Evolutionary conservation across 2,888 invertebrate genomes (phyloP).

Genomic region (Apotomis turbidana): DNA sequence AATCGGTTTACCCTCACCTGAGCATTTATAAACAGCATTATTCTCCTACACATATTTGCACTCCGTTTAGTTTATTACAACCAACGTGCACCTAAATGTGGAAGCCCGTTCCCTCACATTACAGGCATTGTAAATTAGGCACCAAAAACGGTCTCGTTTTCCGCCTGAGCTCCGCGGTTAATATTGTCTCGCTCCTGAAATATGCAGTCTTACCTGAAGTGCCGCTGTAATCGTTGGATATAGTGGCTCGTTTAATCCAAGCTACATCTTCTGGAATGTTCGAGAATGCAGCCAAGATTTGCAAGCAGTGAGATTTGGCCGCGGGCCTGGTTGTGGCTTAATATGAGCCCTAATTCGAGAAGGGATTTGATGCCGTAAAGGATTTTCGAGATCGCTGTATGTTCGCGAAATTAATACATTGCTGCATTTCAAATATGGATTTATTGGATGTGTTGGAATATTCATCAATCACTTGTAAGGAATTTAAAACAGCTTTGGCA

Average conservation of each 20-base stretch:
- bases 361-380: conserved; percentile 58
- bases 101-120: conserved; percentile 69
- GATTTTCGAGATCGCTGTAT: conserved; percentile 24
- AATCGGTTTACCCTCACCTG: conserved; percentile 11
- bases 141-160: conserved; percentile 82
- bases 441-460: background rate
- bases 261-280: conserved; percentile 81
- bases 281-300: conserved; percentile 81
- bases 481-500: conserved; percentile 26
- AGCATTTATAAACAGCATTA: conserved; percentile 48
- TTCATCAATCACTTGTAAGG: conserved; percentile 22
- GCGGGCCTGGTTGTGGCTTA: conserved; percentile 73
- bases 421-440: background rate
- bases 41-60: conserved; percentile 63
- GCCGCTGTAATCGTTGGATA: conserved; percentile 79
- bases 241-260: conserved; percentile 79
- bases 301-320: conserved; percentile 77
- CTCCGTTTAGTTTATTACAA: conserved; percentile 61
- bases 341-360: conserved; percentile 70
- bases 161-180: conserved; percentile 85
- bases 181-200: conserved; percentile 80
- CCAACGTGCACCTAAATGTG: conserved; percentile 60
- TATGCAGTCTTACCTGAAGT: conserved; percentile 79
- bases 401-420: conserved; percentile 29
- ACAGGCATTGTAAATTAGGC: conserved; percentile 77